Percentiles rank a stretch among this genome's conserved stretches.
These are phyloP conservation scores for Dorcus parallelipipedus DNA, from an alignment of 2,888 invertebrate genomes.

Conservation along the genomic window DNA sequence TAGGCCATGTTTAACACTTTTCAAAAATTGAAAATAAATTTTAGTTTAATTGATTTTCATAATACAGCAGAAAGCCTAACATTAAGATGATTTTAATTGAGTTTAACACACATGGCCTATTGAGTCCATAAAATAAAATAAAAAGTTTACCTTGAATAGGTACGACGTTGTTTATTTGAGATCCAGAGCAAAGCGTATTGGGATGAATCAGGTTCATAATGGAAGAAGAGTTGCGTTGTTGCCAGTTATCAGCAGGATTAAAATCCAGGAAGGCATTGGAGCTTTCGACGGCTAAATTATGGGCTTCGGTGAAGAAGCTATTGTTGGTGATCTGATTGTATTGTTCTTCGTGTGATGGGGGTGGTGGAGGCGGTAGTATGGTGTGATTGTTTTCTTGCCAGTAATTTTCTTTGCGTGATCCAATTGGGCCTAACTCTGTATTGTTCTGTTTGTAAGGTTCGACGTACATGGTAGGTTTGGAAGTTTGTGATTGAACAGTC, in stretches of 20 bases:
- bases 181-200: conserved; percentile 3
- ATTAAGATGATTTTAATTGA: too few relatives aligned
- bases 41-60: too few relatives aligned
- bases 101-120: too few relatives aligned
- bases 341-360: conserved; percentile 15
- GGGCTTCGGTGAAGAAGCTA: conserved; percentile 39
- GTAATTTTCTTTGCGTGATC: conserved; percentile 42
- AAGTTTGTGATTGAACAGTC: conserved; percentile 20
- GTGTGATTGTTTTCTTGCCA: conserved; percentile 25
- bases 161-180: conserved; percentile 1
- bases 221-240: conserved; percentile 13
- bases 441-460: conserved; percentile 42
- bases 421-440: conserved; percentile 50
- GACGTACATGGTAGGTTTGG: conserved; percentile 45
- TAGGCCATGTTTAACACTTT: too few relatives aligned
- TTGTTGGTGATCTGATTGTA: conserved; percentile 26
- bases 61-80: too few relatives aligned
- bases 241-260: conserved; percentile 23
- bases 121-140: too few relatives aligned
- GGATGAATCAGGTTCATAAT: conserved; percentile 27
- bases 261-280: conserved; percentile 32
- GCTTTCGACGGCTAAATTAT: conserved; percentile 32
- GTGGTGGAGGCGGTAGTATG: background rate
- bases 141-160: conserved; percentile 9
- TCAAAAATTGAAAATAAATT: too few relatives aligned